Base-by-base conservation (phyloP, 1,140 invertebrate species). In the Halesus radiatus region DNA sequence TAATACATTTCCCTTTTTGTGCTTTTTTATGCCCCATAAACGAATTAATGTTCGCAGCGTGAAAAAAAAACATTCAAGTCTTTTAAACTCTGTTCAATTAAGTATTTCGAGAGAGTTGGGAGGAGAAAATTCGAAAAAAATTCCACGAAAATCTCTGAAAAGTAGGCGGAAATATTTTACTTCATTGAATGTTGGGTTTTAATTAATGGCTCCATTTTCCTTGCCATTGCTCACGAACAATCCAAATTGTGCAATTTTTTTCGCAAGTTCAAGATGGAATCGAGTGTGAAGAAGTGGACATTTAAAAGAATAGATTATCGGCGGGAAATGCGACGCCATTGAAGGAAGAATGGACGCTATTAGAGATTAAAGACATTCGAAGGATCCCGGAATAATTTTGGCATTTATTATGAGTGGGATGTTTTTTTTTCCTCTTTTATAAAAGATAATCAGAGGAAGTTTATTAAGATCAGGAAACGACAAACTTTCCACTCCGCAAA, bases 211-310 rank as follows among this genome's bases (percentile, higher is more conserved):
- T 20, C 37, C 66, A 70, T 70, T 70, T 70, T 70, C 66, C 37
- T 32, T 20, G 66, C 66, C 66, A 70, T 70, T 70, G 66, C 66
- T 70, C 66, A 70, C 66, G 66, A 70, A 70, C 66, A 70, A 70
- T 70, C 66, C 66, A 23, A 70, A 70, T 70, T 70, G 66, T 70
- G 32, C 66, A 70, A 70, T 70, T 70, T 70, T 68, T 70, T 70
- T 50, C 32, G 32, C n/a, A 45, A 45, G 45, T 70, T 52, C 66
- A 70, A 70, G 66, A 70, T 70, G 66, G 66, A 70, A n/a, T 70
- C 66, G 16, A 70, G 66, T 70, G 66, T 70, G 37, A 70, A 70
- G 37, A 70, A 70, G 66, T 70, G 66, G 37, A 70, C 37, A 70
- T 37, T 70, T 70, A 70, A 23, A 50, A 52, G 37, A 70, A 70